phyloP scores from a whole-genome alignment of 2,797 vertebrate species.

The Scarus forsteni region DNA sequence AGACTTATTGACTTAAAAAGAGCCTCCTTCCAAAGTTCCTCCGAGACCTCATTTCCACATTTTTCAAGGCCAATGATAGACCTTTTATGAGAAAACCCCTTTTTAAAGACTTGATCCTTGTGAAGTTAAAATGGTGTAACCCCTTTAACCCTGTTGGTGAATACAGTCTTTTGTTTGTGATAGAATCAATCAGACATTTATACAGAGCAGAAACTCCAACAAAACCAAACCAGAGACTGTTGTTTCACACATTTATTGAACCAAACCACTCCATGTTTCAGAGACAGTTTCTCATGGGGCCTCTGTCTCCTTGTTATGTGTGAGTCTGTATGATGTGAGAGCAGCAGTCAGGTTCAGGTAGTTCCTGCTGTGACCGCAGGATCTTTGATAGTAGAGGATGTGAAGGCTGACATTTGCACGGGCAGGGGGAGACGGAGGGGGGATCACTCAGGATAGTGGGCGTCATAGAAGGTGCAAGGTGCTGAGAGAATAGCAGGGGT shows the following conservation, averaged over 20 bases:
- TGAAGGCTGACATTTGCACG: constrained; percentile 72
- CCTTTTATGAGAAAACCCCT: too few species aligned
- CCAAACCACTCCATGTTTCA: background rate
- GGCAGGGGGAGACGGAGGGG: constrained; percentile 1
- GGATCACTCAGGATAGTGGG: constrained; percentile 14
- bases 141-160: too few species aligned
- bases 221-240: background rate
- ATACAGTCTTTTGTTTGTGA: too few species aligned
- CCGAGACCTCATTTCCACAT: too few species aligned
- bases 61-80: too few species aligned
- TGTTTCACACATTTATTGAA: background rate
- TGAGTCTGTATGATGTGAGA: constrained; percentile 49
- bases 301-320: constrained; percentile 6
- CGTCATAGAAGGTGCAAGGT: constrained; percentile 8
- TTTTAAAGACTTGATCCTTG: too few species aligned
- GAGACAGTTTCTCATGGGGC: background rate
- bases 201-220: background rate
- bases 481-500: constrained; percentile 33
- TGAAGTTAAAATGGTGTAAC: too few species aligned
- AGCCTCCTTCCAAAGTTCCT: too few species aligned
- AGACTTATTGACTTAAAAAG: too few species aligned
- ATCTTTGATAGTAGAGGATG: constrained; percentile 67
- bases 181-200: too few species aligned
- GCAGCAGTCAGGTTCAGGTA: constrained; percentile 52
- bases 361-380: constrained; percentile 54